A percentile compares a stretch with the other conserved stretches of the same genome.
Conservation (phyloP, 2,888 invertebrate genomes). For the Ptilodon capucinus region DNA sequence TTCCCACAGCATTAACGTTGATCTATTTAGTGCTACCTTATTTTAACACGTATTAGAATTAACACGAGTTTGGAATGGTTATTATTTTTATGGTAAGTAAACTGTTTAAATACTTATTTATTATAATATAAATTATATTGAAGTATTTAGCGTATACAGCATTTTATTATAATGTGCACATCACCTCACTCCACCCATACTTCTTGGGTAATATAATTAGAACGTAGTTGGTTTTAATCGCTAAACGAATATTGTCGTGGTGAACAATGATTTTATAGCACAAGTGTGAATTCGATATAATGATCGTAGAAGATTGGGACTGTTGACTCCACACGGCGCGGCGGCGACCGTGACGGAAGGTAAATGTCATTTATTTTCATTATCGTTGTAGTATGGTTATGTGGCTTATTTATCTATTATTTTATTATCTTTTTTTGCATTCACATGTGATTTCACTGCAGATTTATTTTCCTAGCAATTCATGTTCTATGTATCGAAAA, state of each 20-base stretch:
- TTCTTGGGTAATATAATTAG: slow-evolving; percentile 38
- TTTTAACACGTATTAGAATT: slow-evolving; percentile 42
- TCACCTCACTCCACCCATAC: slow-evolving; percentile 50
- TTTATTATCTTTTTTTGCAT: slow-evolving; percentile 74
- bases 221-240: slow-evolving; percentile 36
- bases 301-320: slow-evolving; percentile 56
- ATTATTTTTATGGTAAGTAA: slow-evolving; percentile 64
- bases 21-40: slow-evolving; percentile 51
- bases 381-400: slow-evolving; percentile 72
- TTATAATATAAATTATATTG: slow-evolving; percentile 40
- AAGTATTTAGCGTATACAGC: slow-evolving; percentile 37
- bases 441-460: slow-evolving; percentile 83
- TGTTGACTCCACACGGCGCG: slow-evolving; percentile 38
- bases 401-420: slow-evolving; percentile 80
- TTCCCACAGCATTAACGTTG: slow-evolving; percentile 35
- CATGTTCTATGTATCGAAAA: slow-evolving; percentile 54
- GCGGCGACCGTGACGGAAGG: slow-evolving; percentile 50
- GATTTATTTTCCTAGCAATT: slow-evolving; percentile 72
- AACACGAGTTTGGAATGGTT: slow-evolving; percentile 54
- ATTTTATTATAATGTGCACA: slow-evolving; percentile 48
- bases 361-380: slow-evolving; percentile 62
- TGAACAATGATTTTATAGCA: slow-evolving; percentile 35
- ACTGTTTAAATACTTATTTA: slow-evolving; percentile 50
- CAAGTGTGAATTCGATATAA: slow-evolving; percentile 46
- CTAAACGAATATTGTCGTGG: slow-evolving; percentile 37